Base-by-base conservation (phyloP, 2,113 vertebrate genomes). In the Scatophagus argus region DNA sequence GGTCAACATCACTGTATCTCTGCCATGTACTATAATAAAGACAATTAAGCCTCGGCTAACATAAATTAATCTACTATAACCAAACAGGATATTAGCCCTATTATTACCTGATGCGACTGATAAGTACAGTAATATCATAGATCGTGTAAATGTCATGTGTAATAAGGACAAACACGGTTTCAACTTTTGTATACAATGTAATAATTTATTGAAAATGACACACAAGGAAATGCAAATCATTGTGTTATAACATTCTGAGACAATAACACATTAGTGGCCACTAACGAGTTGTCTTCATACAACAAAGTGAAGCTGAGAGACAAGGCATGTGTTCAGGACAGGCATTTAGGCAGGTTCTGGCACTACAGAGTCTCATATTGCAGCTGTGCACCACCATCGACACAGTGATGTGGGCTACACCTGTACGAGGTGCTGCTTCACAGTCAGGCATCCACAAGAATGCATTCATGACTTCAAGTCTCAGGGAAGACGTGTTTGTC, bases 141-240 rank as follows among this genome's bases (percentile, higher is more conserved):
- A 61, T 9, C 6, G 23, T 47, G 44, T 51, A 6, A 10, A 38
- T 11, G 13, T 34, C 2, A 6, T 16, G 25, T 13, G 6, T 7
- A 80, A 78, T 13, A 79, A 85, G n/a, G 47, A 87, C 12, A 89
- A 68, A 84, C 54, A 49, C 58, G 11, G 17, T 7, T 31, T 52
- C 36, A 23, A 8, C 3, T 82, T 68, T 65, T 58, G 29, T 70
- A 74, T 55, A 82, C 2, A 84, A 84, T 66, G 32, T 19, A 86
- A 91, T 85, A 85, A 92, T 95, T 95, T 95, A 95, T 94, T 93
- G 31, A 74, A 77, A 92, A 86, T 34, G 68, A 78, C 66, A 90
- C 72, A 77, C 68, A 81, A 51, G 71, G 56, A 49, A 83, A 87
- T 75, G 68, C 68, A 89, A 76, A 66, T 79, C 55, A 68, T 62